Evolutionary conservation across 2,888 invertebrate species (phyloP).

Genomic region (Drosophila subquinaria): DNA sequence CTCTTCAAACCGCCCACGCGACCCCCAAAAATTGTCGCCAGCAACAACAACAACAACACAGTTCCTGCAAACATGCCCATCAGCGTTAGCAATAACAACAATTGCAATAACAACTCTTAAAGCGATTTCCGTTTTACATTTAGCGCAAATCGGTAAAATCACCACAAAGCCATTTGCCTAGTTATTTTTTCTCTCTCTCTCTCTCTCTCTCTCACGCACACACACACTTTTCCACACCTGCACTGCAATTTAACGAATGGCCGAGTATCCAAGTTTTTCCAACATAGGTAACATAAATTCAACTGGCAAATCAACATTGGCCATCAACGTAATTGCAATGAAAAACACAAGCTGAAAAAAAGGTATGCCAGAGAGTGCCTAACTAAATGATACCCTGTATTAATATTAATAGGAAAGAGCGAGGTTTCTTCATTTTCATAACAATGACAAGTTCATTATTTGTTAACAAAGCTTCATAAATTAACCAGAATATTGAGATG

Average conservation of each 20-base stretch:
- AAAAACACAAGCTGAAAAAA: constrained; percentile 1
- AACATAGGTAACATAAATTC: constrained; percentile 48
- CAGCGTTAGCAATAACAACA: constrained; percentile 13
- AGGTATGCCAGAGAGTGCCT: neutral
- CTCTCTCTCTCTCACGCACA: constrained; percentile 1
- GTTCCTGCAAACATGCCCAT: constrained; percentile 3
- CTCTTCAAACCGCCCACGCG: constrained; percentile 52
- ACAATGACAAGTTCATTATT: neutral
- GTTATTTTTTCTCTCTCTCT: constrained; percentile 9
- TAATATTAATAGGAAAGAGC: neutral
- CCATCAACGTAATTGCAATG: constrained; percentile 52
- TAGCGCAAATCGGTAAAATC: constrained; percentile 36
- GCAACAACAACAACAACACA: constrained; percentile 9
- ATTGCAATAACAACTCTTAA: constrained; percentile 31
- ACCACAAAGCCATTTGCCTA: constrained; percentile 35
- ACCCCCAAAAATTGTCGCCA: constrained; percentile 32
- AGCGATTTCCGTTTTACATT: constrained; percentile 43
- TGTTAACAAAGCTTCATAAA: neutral
- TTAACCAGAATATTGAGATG: neutral
- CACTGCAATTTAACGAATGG: constrained; percentile 43
- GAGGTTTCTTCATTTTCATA: neutral
- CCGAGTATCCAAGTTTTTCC: constrained; percentile 38
- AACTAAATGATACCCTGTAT: neutral
- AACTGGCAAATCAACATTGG: constrained; percentile 40
- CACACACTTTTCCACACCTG: constrained; percentile 40